phyloP scores from a whole-genome alignment of 2,113 vertebrate genomes.

The Rhinoderma darwinii region DNA sequence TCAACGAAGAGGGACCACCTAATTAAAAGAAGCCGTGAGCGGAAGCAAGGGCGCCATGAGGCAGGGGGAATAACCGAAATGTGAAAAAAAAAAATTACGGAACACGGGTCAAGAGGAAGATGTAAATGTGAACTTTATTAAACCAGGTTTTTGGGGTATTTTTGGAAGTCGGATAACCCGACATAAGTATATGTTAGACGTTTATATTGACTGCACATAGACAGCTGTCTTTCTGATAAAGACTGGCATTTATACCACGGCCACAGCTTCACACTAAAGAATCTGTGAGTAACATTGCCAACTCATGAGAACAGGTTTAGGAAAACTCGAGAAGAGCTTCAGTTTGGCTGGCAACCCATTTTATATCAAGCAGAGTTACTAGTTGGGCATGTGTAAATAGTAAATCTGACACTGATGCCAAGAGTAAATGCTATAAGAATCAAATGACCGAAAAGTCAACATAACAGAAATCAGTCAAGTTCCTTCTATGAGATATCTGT shows the following conservation, averaged over 20 bases:
- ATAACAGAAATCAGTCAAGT: background rate
- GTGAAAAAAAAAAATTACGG: too few relatives aligned
- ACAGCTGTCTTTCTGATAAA: background rate
- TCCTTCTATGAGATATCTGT: background rate
- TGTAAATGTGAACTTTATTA: too few relatives aligned
- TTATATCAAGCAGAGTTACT: background rate
- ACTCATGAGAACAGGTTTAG: constrained; percentile 3
- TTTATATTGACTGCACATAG: background rate
- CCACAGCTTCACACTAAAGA: background rate
- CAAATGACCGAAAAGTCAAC: background rate
- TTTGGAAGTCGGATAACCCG: too few relatives aligned
- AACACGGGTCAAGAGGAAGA: too few relatives aligned
- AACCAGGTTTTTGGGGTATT: too few relatives aligned
- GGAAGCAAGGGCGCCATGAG: too few relatives aligned
- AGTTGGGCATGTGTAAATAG: constrained; percentile 28
- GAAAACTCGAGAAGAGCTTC: background rate
- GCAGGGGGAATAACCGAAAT: too few relatives aligned
- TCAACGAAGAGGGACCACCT: too few relatives aligned
- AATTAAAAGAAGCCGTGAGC: too few relatives aligned
- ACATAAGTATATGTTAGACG: background rate
- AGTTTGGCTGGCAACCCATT: background rate
- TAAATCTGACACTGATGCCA: background rate
- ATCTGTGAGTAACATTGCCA: background rate
- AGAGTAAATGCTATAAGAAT: constrained; percentile 18
- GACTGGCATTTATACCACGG: background rate